phyloP scores from a whole-genome alignment of 2,113 vertebrate genomes.

The Acrocephalus arundinaceus region DNA sequence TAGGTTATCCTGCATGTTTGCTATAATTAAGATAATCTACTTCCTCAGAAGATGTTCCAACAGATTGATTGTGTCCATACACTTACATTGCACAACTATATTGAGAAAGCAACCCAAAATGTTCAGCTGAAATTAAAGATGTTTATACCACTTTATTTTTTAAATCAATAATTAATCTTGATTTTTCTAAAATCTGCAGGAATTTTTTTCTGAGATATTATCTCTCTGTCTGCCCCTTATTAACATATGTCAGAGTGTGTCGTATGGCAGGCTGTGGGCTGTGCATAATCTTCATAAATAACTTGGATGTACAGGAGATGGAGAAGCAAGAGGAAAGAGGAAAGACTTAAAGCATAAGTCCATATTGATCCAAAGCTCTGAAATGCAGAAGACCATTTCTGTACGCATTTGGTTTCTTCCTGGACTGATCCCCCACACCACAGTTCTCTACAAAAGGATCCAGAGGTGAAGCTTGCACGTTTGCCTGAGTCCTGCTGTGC shows the following conservation, averaged over 20 bases:
- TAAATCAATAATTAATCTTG: not conserved
- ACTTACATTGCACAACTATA: not conserved
- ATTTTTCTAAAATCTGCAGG: not conserved
- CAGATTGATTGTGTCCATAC: not conserved
- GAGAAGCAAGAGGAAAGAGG: not conserved
- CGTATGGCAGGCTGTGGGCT: not conserved
- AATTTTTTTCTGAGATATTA: not conserved
- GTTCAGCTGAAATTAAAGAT: not conserved
- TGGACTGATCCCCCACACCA: rapidly evolving
- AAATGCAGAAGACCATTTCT: not conserved
- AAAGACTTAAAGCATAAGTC: not conserved
- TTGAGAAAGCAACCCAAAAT: not conserved
- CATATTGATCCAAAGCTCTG: not conserved
- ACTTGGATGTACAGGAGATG: not conserved
- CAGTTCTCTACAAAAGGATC: not conserved
- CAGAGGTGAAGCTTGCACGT: not conserved
- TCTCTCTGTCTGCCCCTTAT: not conserved
- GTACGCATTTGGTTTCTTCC: not conserved
- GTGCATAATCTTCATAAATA: not conserved
- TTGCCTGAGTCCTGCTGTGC: not conserved
- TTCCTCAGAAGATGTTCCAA: not conserved
- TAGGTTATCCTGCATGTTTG: not conserved
- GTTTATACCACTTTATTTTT: not conserved
- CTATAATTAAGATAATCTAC: not conserved
- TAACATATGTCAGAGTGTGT: not conserved